A percentile compares a stretch with the other conserved stretches of the same genome.
Evolutionary conservation across 2,797 vertebrate genomes (phyloP).

Genomic region (Emydoidea blandingii): DNA sequence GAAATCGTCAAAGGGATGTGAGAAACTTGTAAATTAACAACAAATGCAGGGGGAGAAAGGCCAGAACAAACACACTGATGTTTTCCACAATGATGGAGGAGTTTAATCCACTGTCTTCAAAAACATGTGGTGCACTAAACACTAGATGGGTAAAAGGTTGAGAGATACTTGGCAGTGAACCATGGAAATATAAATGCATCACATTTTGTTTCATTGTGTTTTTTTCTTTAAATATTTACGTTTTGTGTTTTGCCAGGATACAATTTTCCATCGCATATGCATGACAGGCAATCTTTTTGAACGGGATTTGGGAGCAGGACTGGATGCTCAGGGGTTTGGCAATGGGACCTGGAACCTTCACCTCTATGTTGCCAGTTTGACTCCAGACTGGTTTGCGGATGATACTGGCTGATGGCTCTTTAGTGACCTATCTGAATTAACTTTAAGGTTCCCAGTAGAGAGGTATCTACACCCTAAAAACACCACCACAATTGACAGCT

Average conservation of each 20-base stretch:
- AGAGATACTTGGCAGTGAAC: slow-evolving; percentile 69
- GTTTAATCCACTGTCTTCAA: slow-evolving; percentile 67
- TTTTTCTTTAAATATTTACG: slow-evolving; percentile 82
- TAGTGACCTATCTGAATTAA: not conserved
- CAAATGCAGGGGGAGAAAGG: slow-evolving; percentile 73
- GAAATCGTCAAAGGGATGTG: slow-evolving; percentile 64
- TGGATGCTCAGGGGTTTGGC: not conserved
- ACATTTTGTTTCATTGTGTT: slow-evolving; percentile 72
- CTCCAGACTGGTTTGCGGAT: not conserved
- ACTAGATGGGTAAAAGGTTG: slow-evolving; percentile 50
- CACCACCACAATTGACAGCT: not conserved
- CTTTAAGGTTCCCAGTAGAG: accelerated
- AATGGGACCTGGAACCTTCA: not conserved
- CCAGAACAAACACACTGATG: slow-evolving; percentile 71
- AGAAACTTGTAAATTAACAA: slow-evolving; percentile 79
- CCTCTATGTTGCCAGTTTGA: not conserved
- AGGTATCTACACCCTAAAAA: not conserved
- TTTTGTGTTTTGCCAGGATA: slow-evolving; percentile 73
- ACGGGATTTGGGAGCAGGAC: not conserved
- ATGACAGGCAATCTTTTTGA: slow-evolving; percentile 66
- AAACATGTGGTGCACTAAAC: slow-evolving; percentile 69
- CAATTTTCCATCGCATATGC: slow-evolving; percentile 71
- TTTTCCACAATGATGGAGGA: slow-evolving; percentile 60
- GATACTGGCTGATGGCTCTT: not conserved
- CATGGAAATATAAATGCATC: slow-evolving; percentile 75